Evolutionary conservation across 92 coral and sea anemone species (phyloP), one percentile per base, ranked within the genome.

Genomic region (Heliopora coerulea): DNA sequence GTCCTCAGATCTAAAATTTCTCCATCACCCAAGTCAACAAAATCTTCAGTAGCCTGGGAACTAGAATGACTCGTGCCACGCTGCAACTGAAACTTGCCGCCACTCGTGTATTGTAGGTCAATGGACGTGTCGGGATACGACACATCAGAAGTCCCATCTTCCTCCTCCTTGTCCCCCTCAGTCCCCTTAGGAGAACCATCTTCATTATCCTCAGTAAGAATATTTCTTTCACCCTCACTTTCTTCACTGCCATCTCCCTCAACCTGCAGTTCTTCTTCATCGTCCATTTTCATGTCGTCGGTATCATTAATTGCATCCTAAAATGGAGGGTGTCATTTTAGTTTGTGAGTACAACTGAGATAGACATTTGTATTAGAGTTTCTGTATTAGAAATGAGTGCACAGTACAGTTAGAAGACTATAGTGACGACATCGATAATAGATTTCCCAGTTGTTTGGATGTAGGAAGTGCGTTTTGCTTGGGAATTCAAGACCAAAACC

Each of bases 61-160:
- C 91, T 89, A 14, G 82, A 79, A 14, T 80, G 48, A 68, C 91
- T 87, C 14, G 79, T 80, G 20, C 91, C 89, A 37, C 95, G 90
- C 52, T 93, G 91, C 42, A 93, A 88, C 69, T 93, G 86, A 42
- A 93, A 78, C 75, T 90, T 93, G 64, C 96, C 91, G 30, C 86
- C 89, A 78, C 86, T 90, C 26, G 86, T 88, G 74, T 87, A 72
- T 49, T 85, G 89, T 62, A 93, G 65, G 58, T 88, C 91, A 57
- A 93, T 85, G 52, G 85, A 90, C 17, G 98, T 93, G 67, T 93
- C 96, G 32, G 98, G 98, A 52, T 85, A 93, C 19, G 77, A 54
- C 37, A 70, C 44, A 30, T 25, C 64, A 31, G 10, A 3, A 26
- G 17, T 62, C 56, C 41, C 64, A 18, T 70, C 77, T 25, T 50